These are phyloP conservation scores for Tipula vernalis DNA, from an alignment of 2,888 invertebrate genomes.

Conservation along the genomic window DNA sequence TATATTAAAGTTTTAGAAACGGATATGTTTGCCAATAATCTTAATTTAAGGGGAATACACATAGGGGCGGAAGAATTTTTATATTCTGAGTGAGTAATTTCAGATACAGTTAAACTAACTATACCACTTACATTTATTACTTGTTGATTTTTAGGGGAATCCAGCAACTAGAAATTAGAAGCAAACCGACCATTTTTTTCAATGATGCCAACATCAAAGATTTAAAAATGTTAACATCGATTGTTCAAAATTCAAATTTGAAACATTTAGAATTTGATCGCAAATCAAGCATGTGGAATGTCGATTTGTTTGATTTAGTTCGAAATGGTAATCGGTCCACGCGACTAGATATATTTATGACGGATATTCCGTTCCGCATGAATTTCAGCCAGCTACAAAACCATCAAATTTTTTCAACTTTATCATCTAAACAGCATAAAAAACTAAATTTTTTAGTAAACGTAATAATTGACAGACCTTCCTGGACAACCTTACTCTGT, in stretches of 20 bases:
- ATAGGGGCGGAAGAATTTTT: not conserved
- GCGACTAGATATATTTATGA: not conserved
- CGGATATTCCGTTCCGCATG: not conserved
- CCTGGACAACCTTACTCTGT: not conserved
- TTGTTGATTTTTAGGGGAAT: not conserved
- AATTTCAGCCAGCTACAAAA: not conserved
- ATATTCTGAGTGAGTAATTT: not conserved
- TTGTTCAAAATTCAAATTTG: not conserved
- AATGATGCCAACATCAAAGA: not conserved
- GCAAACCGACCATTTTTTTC: not conserved
- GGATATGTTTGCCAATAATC: not conserved
- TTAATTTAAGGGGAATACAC: not conserved
- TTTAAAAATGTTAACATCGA: not conserved
- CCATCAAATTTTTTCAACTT: not conserved
- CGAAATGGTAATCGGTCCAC: not conserved
- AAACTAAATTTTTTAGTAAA: not conserved
- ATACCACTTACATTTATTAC: not conserved
- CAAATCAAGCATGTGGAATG: not conserved
- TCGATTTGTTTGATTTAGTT: not conserved
- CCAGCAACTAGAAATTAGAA: not conserved
- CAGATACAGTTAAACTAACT: not conserved
- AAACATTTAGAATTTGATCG: not conserved
- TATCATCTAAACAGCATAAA: not conserved
- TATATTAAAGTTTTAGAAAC: not conserved
- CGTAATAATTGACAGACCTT: not conserved